These are phyloP conservation scores for Euthynnus affinis DNA, from an alignment of 2,797 vertebrate genomes.

Conservation along the genomic window DNA sequence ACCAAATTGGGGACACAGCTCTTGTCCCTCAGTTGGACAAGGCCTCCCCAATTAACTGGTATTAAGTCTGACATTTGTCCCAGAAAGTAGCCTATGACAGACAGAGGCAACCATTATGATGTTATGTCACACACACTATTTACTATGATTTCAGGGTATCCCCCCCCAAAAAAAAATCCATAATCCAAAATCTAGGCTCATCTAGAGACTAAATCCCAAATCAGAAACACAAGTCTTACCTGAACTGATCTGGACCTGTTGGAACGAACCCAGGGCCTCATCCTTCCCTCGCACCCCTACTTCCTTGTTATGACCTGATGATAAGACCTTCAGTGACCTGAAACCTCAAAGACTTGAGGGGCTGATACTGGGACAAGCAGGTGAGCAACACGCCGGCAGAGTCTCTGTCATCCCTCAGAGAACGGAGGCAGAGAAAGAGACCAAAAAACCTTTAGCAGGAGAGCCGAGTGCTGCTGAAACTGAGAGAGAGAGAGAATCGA, in stretches of 20 bases:
- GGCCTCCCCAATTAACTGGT: too few species aligned
- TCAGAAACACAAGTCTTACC: conserved; percentile 56
- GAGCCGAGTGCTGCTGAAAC: conserved; percentile 27
- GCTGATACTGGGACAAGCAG: conserved; percentile 4
- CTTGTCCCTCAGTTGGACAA: too few species aligned
- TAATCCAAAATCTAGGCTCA: too few species aligned
- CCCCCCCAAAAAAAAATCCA: too few species aligned
- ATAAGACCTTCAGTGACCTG: conserved; percentile 23
- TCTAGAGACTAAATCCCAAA: too few species aligned
- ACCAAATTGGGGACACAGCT: too few species aligned
- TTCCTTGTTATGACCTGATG: conserved; percentile 37
- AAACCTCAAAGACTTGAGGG: conserved; percentile 5
- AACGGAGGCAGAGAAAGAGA: conserved; percentile 18
- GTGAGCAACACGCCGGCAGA: conserved; percentile 1
- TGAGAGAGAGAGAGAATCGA: conserved; percentile 47
- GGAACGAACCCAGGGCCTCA: conserved; percentile 80
- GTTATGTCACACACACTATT: neutral
- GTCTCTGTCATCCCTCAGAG: conserved; percentile 20
- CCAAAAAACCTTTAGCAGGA: neutral
- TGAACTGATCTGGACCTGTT: conserved; percentile 77
- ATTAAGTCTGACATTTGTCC: too few species aligned
- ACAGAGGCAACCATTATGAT: too few species aligned
- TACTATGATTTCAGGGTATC: neutral
- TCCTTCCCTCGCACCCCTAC: conserved; percentile 42
- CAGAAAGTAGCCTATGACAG: too few species aligned